Base-by-base conservation (phyloP, 2,797 vertebrate species). In the Catharus ustulatus region DNA sequence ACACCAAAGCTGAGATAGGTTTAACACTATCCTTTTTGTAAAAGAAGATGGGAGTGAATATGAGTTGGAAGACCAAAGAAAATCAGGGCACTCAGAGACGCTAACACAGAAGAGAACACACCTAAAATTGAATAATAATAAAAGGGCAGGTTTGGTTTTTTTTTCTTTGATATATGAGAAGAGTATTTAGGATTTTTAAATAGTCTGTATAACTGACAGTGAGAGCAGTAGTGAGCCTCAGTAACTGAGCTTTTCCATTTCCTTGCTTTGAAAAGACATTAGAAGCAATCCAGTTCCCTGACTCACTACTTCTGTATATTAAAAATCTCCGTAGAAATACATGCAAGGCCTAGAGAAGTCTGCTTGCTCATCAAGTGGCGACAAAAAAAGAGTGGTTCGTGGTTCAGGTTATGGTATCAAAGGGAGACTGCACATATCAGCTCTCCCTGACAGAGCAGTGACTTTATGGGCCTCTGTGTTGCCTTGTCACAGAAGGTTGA, bases 61-160 rank as follows among this genome's bases (percentile, higher is more conserved):
- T 34, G 36, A 46, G 23, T 42, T 79, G 82, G 74, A 84, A 89
- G 71, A 89, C 71, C n/a, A 87, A 69, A 73, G 43, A 62, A 75
- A 92, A 66, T 58, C n/a, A 81, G 23, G 20, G 11, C 18, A 51
- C 10, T 82, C 34, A 66, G 49, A 84, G 61, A 78, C 13, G 17
- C 30, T 85, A 64, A 68, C 19, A 74, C 4, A 16, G 49, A 57
- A 42, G 20, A 71, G 34, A 81, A 20, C 22, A 43, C 38, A 46
- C 8, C 59, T 72, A 38, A 81, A 89, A 58, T 42, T n/a, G 36
- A 87, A 82, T 66, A 36, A 51, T 32, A 80, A 52, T 57, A 27
- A 84, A 87, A 84, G 6, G 11, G 5, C 11, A 34, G 34, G 34
- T 34, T 29, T 52, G 4, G 0, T 6, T 59, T 72, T 54, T 22